Evolutionary conservation across 2,113 vertebrate genomes (phyloP), one percentile per base, ranked within the genome.

Genomic region (Megaleporinus macrocephalus): DNA sequence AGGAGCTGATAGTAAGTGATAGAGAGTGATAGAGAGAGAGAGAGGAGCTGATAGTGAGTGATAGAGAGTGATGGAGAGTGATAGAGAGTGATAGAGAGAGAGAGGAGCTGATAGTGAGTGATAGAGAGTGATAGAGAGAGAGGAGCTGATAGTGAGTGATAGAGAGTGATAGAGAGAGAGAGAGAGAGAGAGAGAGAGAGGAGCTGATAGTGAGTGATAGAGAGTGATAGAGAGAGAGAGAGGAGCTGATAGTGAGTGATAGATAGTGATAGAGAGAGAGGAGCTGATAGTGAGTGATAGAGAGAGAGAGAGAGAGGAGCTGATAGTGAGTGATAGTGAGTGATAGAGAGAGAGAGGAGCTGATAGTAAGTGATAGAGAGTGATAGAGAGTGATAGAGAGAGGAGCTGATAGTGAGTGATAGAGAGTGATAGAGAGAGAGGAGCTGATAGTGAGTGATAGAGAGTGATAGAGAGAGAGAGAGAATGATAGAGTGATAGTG

Each of bases 311-410:
- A 36, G 36, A 36, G 36, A 62, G 33, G n/a, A n/a, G n/a, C n/a
- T n/a, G n/a, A n/a, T n/a, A n/a, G n/a, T n/a, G n/a, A n/a, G n/a
- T n/a, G n/a, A n/a, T n/a, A n/a, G n/a, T n/a, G n/a, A n/a, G n/a
- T n/a, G 27, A 80, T 12, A 41, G 24, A 41, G 33, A 80, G 7
- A 80, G 22, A 76, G n/a, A 36, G 36, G n/a, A n/a, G n/a, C n/a
- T n/a, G n/a, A n/a, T n/a, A n/a, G n/a, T n/a, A n/a, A n/a, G n/a
- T n/a, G n/a, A n/a, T n/a, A 36, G 36, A 36, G 36, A 62, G 33
- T n/a, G 27, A 80, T 12, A 41, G 24, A 41, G 33, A 80, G 7
- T 78, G 22, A 76, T 18, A 36, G 36, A 36, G 36, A 36, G 36
- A 62, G 33, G n/a, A n/a, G n/a, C n/a, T n/a, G n/a, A n/a, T n/a